Base-by-base conservation (phyloP, 2,888 invertebrate species). In the Tuberolachnus salignus region DNA sequence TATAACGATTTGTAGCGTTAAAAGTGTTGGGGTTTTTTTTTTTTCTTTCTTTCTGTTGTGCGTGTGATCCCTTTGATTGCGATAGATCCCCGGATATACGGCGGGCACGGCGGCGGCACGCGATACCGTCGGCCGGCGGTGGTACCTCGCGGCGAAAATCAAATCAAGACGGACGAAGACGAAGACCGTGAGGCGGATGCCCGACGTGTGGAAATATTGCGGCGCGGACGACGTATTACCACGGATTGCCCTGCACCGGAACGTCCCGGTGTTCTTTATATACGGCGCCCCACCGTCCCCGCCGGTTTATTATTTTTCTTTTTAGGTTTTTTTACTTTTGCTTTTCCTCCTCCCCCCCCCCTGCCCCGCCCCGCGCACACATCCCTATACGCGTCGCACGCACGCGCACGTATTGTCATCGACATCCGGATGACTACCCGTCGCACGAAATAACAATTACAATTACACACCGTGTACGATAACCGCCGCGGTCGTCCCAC, bases 251-350 rank as follows among this genome's bases (percentile, higher is more conserved):
- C 49, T 44, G 14, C 55, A 11, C 46, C 13, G 57, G 57, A 49
- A 26, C 4, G 2, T 21, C 67, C n/a, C 8, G 11, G 34, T 9
- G 59, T 51, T 42, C 51, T 42, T 78, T 78, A 78, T 78, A 78
- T 78, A 78, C 61, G 69, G 51, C 78, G 78, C 69, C 78, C 67
- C 46, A 42, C 59, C 44, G 57, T 51, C 78, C 66, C 78, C 69
- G 11, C 61, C 67, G 6, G 34, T 34, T 34, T n/a, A n/a, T 34
- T 34, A 34, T 34, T 34, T 34, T 34, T 34, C 34, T 3, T n/a
- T n/a, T n/a, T n/a, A n/a, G n/a, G n/a, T n/a, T n/a, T n/a, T n/a
- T n/a, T n/a, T n/a, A n/a, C n/a, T n/a, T n/a, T n/a, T 34, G 34
- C 6, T 34, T 34, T 55, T 70, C 55, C 55, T 55, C 19, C n/a